Evolutionary conservation across 2,113 vertebrate genomes (phyloP), one percentile per base, ranked within the genome.

Genomic region (Pygoscelis antarcticus): DNA sequence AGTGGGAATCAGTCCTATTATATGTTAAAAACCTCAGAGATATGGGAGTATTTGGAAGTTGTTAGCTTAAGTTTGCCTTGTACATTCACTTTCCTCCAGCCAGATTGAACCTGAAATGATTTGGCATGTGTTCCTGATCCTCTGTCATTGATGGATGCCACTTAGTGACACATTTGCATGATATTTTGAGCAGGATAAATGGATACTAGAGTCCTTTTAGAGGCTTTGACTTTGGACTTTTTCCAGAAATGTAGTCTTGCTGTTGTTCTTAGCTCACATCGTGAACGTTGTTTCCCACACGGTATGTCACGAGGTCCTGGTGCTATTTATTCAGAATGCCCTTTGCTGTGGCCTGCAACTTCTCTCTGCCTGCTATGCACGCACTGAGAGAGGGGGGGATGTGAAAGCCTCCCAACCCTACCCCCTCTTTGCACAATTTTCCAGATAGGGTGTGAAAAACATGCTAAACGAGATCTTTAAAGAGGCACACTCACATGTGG

Each of bases 161-260:
- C 62, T 64, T 87, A 85, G 44, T 49, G 54, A 89, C 93, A 77
- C 72, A 75, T 88, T 93, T 91, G 54, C 71, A 64, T 83, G 76
- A 60, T 81, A 61, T 95, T 91, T 92, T 83, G 69, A 93, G 65
- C 52, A 75, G 52, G 52, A 57, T 74, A 81, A 94, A 87, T 70
- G 66, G 58, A 86, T 72, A 57, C 32, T 78, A 92, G 61, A 87
- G 69, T 91, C 69, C 30, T 94, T 96, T 93, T 62, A 83, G 69
- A 57, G 77, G 77, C 14, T 78, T 78, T 72, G 38, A 38, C 46
- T 92, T 84, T 19, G 49, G 46, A 70, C 89, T 90, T 68, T 85
- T 80, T 70, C 72, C 72, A 81, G 65, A 90, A 94, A 68, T 11
- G 15, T 78, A 80, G 22, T 81, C 61, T 69, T 75, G 26, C 51